Conservation (phyloP, 2,888 invertebrate species). For the Aelia acuminata region DNA sequence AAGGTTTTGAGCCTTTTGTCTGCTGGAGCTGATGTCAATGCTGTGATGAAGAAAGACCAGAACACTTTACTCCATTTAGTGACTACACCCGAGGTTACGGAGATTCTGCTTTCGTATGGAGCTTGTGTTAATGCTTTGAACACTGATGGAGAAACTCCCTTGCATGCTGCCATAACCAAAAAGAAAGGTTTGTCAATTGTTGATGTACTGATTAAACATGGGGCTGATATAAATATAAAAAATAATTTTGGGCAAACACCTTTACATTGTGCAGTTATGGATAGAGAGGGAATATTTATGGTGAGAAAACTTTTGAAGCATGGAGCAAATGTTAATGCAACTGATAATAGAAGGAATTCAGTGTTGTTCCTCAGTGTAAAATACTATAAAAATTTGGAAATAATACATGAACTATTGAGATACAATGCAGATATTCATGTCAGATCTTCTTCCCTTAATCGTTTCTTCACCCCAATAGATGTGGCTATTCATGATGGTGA, state of each 20-base stretch:
- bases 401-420: background rate
- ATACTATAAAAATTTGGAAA: background rate
- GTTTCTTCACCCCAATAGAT: background rate
- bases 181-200: background rate
- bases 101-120: background rate
- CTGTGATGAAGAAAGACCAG: background rate
- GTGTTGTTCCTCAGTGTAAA: background rate
- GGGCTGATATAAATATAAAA: background rate
- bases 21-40: background rate
- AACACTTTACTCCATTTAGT: background rate
- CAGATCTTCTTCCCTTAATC: background rate
- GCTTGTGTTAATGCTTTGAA: background rate
- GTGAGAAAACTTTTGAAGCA: background rate
- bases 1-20: background rate
- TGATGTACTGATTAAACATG: constrained; percentile 2
- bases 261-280: constrained; percentile 5
- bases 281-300: background rate
- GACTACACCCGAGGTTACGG: background rate
- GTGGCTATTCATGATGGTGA: background rate
- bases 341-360: background rate
- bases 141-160: background rate
- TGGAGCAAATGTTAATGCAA: background rate
- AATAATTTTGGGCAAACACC: constrained; percentile 4
- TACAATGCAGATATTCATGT: background rate
- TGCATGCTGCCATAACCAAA: background rate